Conservation (phyloP, 2,113 vertebrate species). For the Lagopus leucura region DNA sequence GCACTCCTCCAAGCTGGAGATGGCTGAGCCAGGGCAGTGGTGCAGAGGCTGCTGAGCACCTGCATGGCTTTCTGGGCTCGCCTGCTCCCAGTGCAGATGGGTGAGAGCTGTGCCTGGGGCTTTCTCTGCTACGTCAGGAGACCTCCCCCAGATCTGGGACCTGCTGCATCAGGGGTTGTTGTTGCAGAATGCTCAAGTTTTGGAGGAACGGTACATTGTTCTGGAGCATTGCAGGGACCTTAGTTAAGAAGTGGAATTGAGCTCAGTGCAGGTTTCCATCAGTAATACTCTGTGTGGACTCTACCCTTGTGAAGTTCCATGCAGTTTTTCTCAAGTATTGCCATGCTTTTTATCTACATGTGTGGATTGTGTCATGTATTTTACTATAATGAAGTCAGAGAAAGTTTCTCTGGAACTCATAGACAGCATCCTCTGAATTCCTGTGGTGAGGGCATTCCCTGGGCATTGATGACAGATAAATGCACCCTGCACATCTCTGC, state of each 20-base stretch:
- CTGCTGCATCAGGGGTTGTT: neutral
- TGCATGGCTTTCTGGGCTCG: neutral
- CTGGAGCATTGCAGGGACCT: rapidly evolving
- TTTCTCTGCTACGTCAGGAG: neutral
- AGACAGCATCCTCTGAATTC: neutral
- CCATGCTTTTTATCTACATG: neutral
- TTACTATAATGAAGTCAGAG: neutral
- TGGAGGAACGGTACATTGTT: neutral
- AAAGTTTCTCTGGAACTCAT: neutral
- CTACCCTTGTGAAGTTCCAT: neutral
- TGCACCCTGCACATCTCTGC: neutral
- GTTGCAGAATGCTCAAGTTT: neutral
- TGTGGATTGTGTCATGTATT: neutral
- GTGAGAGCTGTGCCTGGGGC: neutral
- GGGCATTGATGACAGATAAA: neutral
- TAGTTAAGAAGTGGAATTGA: neutral
- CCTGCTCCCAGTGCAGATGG: neutral
- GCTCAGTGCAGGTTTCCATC: neutral
- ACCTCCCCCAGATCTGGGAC: rapidly evolving
- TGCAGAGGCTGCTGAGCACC: neutral
- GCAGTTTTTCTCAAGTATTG: neutral
- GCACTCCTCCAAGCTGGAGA: rapidly evolving
- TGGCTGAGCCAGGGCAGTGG: rapidly evolving
- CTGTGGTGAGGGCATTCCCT: neutral
- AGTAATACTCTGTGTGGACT: neutral